phyloP scores from a whole-genome alignment of 2,113 vertebrate species.

The Cacatua alba region DNA sequence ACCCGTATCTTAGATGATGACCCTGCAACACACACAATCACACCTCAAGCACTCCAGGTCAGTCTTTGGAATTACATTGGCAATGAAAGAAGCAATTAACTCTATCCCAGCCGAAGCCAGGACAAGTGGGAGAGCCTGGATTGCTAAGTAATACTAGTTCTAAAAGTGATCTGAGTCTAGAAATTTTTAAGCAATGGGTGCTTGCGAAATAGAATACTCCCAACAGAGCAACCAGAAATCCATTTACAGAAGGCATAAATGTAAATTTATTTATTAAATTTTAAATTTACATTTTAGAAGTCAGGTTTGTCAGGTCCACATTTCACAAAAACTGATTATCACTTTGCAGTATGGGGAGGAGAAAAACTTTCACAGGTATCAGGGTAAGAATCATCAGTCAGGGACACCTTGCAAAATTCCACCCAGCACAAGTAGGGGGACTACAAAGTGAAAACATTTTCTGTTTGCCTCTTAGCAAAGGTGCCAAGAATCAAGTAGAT shows the following conservation, averaged over 20 bases:
- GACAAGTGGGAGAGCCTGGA: not conserved
- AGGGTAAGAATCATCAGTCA: not conserved
- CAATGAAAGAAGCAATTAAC: not conserved
- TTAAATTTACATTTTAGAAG: not conserved
- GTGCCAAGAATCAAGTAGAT: conserved; percentile 20
- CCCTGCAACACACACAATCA: not conserved
- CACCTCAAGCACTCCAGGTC: not conserved
- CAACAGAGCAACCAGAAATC: not conserved
- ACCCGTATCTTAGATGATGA: not conserved
- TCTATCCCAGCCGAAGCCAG: not conserved
- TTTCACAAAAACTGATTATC: not conserved
- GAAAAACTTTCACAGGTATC: not conserved
- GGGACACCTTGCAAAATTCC: not conserved
- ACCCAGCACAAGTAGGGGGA: not conserved
- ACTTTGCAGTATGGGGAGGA: not conserved
- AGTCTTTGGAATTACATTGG: not conserved
- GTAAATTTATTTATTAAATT: not conserved
- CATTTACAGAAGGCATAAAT: not conserved
- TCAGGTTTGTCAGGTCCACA: not conserved
- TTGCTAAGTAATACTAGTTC: not conserved
- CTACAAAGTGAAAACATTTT: not conserved
- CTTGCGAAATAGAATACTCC: not conserved
- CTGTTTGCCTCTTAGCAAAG: not conserved
- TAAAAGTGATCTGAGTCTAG: not conserved
- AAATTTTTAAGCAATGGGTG: not conserved